Evolutionary conservation across 2,797 vertebrate species (phyloP).

Genomic region (Myotis daubentonii): DNA sequence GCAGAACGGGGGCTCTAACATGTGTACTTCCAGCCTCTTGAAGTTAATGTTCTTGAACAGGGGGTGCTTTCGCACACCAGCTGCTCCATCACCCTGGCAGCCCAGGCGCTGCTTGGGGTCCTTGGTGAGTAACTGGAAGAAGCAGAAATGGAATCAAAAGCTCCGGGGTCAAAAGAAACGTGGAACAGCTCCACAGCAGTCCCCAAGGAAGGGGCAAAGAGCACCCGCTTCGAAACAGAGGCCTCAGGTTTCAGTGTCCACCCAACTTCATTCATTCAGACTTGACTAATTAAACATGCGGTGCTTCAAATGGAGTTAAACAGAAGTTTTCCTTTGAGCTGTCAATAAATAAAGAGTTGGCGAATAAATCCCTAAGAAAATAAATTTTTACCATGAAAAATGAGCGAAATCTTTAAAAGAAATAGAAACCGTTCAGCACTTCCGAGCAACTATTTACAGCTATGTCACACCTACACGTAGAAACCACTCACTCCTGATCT

Average conservation of each 20-base stretch:
- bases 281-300: rapidly evolving
- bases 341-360: background rate
- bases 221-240: background rate
- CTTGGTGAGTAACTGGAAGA: slow-evolving; percentile 91
- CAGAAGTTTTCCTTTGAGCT: background rate
- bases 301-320: background rate
- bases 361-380: background rate
- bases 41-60: slow-evolving; percentile 96
- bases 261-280: background rate
- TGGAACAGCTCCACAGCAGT: too few species aligned
- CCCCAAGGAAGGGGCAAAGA: background rate
- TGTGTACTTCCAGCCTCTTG: slow-evolving; percentile 92
- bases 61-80: slow-evolving; percentile 91
- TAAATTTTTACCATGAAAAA: background rate
- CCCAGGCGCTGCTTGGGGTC: slow-evolving; percentile 92
- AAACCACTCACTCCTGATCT: background rate
- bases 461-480: background rate
- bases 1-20: slow-evolving; percentile 93
- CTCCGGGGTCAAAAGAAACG: background rate
- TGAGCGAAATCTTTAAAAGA: background rate
- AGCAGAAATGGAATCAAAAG: background rate
- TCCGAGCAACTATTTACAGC: background rate
- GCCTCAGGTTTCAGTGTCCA: background rate
- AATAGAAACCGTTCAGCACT: background rate
- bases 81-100: slow-evolving; percentile 89